Evolutionary conservation across 2,113 vertebrate genomes (phyloP), one percentile per base, ranked within the genome.

Genomic region (Cololabis saira): DNA sequence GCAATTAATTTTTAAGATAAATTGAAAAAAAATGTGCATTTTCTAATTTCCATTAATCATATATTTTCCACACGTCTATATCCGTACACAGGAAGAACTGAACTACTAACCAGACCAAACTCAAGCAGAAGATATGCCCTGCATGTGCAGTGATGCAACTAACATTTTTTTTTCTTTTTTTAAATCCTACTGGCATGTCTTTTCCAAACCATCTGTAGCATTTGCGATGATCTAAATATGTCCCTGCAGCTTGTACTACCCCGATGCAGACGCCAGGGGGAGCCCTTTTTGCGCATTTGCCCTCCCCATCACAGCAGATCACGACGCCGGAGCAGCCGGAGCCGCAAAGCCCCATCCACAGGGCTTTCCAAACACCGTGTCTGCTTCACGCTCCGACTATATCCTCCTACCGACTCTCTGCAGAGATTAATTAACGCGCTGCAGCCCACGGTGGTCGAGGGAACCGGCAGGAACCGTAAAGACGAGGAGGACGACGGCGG

Each of bases 321-420:
- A 12, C 22, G 41, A 72, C 54, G 59, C 59, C 2, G 65, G 52
- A 72, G 76, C 80, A 90, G 84, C 90, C 67, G 76, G 78, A 90
- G 84, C 90, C 67, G 88, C 87, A 90, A 87, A 91, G 87, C 88
- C 78, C 76, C 69, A 64, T 89, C 78, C 84, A 89, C 55, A 37
- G 64, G 79, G 81, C 55, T 77, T 82, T 72, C 78, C 68, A 76
- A 81, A 71, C 70, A 60, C 73, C 56, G 78, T 50, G 85, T 80
- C 80, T 44, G 44, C 82, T 74, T 85, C 79, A 83, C 63, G 81
- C 82, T 83, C 57, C 59, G 47, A 65, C 85, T 56, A 66, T 49
- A 64, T 37, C 78, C 14, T 30, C 76, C 68, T 71, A 61, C n/a
- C 42, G 67, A 66, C 41, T 57, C 44, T 41, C 63, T 49, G 63